A percentile compares a stretch with the other conserved stretches of the same genome.
These are phyloP conservation scores for Porites cylindrica DNA, from an alignment of 92 coral and sea anemone species.

Conservation along the genomic window DNA sequence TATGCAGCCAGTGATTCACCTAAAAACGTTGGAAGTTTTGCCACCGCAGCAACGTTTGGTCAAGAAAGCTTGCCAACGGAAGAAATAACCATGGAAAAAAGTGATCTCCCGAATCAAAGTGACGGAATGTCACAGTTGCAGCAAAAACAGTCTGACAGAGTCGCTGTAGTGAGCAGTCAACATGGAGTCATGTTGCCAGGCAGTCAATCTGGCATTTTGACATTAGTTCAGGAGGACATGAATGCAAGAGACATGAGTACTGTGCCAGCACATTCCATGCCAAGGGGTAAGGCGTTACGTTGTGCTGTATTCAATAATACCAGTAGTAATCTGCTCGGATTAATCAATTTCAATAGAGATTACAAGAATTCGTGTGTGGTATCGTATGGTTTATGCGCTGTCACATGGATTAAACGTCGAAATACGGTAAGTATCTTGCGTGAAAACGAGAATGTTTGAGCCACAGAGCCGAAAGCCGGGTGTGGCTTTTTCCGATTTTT, in stretches of 20 bases:
- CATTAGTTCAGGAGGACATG: neutral
- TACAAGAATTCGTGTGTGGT: no score
- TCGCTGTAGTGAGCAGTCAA: neutral
- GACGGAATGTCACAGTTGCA: neutral
- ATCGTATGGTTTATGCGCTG: no score
- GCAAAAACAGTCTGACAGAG: neutral
- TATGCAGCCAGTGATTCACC: neutral
- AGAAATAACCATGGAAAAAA: neutral
- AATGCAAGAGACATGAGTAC: neutral
- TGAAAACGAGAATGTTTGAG: no score
- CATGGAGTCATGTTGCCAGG: neutral
- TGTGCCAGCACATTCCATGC: neutral
- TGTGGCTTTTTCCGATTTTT: no score
- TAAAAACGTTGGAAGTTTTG: no score
- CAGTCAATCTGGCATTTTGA: neutral
- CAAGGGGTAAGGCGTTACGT: no score
- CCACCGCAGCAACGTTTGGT: neutral
- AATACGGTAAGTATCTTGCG: no score
- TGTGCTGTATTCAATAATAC: no score
- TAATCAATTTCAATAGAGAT: no score
- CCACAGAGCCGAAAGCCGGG: no score
- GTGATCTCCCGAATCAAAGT: neutral
- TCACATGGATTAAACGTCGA: no score
- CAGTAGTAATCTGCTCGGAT: no score
- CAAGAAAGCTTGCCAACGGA: neutral